A percentile compares a stretch with the other conserved stretches of the same genome.
Conservation (phyloP, 2,113 vertebrate genomes). For the Herpetotheres cachinnans region DNA sequence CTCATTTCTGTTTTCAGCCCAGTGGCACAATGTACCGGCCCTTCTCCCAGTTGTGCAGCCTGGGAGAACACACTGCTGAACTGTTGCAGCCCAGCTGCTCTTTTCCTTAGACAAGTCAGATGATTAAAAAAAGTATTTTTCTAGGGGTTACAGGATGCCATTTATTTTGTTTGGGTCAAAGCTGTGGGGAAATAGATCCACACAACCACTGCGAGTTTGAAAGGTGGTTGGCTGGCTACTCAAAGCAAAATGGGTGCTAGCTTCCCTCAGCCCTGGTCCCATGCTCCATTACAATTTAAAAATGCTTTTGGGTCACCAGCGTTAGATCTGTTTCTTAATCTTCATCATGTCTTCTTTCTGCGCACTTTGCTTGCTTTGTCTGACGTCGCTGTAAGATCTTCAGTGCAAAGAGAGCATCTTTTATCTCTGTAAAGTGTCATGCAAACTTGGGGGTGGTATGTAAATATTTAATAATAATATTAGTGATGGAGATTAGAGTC, state of each 20-base stretch:
- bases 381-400: conserved; percentile 8
- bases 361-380: neutral
- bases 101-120: neutral
- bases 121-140: neutral
- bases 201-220: neutral
- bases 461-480: conserved; percentile 63
- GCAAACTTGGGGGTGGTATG: neutral
- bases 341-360: neutral
- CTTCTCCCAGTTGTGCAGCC: neutral
- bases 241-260: neutral
- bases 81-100: neutral
- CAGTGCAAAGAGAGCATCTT: neutral
- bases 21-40: neutral
- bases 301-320: conserved; percentile 34
- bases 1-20: neutral
- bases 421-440: conserved; percentile 14
- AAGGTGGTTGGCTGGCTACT: neutral
- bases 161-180: neutral
- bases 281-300: neutral
- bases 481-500: neutral
- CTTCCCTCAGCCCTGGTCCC: neutral
- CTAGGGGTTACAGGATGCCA: neutral
- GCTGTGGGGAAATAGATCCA: neutral
- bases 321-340: neutral
- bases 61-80: neutral